A percentile compares a stretch with the other conserved stretches of the same genome.
Conservation (phyloP, 2,113 vertebrate genomes). For the Saccopteryx leptura region DNA sequence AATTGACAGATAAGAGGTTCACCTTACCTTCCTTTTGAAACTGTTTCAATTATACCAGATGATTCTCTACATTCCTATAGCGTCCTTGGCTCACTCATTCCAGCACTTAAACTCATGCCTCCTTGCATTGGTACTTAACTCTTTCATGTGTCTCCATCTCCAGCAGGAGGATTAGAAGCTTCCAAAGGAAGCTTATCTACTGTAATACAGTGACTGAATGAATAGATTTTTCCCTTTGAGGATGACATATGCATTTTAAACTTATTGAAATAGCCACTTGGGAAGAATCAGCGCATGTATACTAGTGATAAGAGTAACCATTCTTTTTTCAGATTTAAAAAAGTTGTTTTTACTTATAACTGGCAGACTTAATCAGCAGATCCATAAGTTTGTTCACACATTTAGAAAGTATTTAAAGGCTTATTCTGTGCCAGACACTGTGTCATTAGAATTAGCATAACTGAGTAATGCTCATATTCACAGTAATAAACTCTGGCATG, state of each 20-base stretch:
- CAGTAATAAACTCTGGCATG: background rate
- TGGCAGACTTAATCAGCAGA: constrained; percentile 29
- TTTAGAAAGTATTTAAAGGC: constrained; percentile 56
- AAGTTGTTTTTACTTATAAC: constrained; percentile 31
- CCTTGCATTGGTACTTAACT: constrained; percentile 40
- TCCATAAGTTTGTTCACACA: constrained; percentile 17
- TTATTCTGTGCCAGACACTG: constrained; percentile 36
- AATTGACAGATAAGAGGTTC: background rate
- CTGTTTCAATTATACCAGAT: constrained; percentile 11
- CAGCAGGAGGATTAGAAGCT: constrained; percentile 26
- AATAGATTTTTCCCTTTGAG: background rate
- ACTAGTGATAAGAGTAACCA: constrained; percentile 12
- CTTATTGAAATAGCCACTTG: constrained; percentile 47
- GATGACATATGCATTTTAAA: background rate
- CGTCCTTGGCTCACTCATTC: constrained; percentile 42
- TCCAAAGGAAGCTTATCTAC: constrained; percentile 16
- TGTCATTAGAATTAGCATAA: constrained; percentile 51
- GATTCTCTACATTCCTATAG: constrained; percentile 44
- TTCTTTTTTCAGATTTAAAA: constrained; percentile 61
- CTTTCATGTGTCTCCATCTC: constrained; percentile 2
- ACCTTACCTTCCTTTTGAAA: constrained; percentile 20
- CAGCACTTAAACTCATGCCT: constrained; percentile 9
- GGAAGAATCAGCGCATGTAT: background rate
- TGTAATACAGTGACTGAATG: background rate
- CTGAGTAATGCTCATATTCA: background rate